Conservation (phyloP, 2,888 invertebrate species). For the Dryomyza anilis region DNA sequence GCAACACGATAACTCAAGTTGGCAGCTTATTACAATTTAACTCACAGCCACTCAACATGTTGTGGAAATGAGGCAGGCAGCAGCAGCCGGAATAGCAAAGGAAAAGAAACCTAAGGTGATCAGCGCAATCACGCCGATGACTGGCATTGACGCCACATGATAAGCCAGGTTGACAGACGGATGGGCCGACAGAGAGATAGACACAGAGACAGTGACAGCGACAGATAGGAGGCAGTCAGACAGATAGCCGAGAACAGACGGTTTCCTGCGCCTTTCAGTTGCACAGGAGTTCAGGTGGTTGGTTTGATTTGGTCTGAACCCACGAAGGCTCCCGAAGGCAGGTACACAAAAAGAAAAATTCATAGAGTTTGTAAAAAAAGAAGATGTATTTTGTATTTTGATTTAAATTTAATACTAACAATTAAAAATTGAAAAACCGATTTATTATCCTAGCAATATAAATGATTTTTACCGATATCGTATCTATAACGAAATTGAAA, state of each 20-base stretch:
- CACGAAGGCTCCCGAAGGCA: no score
- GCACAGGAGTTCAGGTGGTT: not conserved
- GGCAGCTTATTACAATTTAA: conserved; percentile 30
- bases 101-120: conserved; percentile 12
- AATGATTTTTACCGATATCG: no score
- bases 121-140: conserved; percentile 9
- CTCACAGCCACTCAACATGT: conserved; percentile 20
- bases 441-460: no score
- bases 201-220: not conserved
- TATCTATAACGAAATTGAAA: no score
- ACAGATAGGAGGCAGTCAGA: not conserved
- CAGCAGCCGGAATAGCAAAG: no score
- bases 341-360: no score
- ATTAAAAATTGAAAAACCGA: no score
- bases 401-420: no score
- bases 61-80: not conserved
- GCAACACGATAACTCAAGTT: conserved; percentile 15
- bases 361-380: no score
- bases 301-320: no score
- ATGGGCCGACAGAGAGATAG: not conserved
- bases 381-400: no score
- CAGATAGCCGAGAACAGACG: not conserved
- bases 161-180: conserved; percentile 23
- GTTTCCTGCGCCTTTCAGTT: not conserved
- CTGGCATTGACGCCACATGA: conserved; percentile 22